Conservation (phyloP, 2,888 invertebrate species). For the Hanleya hanleyi region DNA sequence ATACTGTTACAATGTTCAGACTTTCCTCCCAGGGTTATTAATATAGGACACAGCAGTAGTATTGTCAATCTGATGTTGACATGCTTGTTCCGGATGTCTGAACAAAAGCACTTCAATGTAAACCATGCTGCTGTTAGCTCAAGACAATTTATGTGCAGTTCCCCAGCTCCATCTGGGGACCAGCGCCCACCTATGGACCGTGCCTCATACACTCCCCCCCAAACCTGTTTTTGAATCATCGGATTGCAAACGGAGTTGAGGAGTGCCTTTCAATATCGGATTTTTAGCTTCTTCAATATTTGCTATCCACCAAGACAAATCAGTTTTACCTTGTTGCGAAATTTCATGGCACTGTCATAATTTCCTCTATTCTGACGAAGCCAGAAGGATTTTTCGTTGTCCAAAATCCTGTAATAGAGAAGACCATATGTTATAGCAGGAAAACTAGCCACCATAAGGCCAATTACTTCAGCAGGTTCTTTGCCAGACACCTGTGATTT, state of each 20-base stretch:
- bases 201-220: neutral
- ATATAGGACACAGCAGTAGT: neutral
- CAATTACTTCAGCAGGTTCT: neutral
- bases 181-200: neutral
- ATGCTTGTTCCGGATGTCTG: neutral
- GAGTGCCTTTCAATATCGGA: neutral
- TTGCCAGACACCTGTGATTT: neutral
- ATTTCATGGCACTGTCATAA: too few relatives aligned
- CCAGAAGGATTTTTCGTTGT: neutral
- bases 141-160: neutral
- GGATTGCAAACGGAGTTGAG: neutral
- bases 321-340: too few relatives aligned
- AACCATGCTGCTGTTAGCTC: neutral
- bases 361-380: neutral
- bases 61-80: neutral
- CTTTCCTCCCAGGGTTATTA: neutral
- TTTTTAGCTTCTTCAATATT: neutral
- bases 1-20: neutral
- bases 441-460: neutral
- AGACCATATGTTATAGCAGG: neutral
- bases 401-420: conserved; percentile 1
- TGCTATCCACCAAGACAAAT: conserved; percentile 1
- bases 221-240: neutral
- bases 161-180: neutral
- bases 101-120: neutral